Evolutionary conservation across 2,797 vertebrate genomes (phyloP).

Genomic region (Pseudochirops cupreus): DNA sequence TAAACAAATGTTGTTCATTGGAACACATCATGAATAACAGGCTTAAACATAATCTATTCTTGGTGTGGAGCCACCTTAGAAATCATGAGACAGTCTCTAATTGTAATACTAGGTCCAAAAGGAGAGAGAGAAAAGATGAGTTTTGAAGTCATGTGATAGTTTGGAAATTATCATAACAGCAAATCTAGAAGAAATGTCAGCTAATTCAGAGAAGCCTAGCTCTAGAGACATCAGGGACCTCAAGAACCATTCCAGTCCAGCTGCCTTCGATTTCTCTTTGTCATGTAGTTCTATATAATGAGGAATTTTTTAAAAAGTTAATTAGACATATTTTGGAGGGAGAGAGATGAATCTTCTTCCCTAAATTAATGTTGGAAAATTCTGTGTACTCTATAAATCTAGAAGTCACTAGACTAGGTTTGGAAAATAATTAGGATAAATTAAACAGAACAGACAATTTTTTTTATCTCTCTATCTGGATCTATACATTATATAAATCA

Average conservation of each 20-base stretch:
- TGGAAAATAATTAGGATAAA: conserved; percentile 59
- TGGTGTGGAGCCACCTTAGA: conserved; percentile 53
- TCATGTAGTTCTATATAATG: conserved; percentile 24
- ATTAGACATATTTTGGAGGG: conserved; percentile 42
- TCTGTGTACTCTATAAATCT: conserved; percentile 71
- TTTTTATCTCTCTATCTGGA: conserved; percentile 50
- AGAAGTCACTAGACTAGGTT: conserved; percentile 50
- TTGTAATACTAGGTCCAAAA: conserved; percentile 61
- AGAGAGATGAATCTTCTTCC: conserved; percentile 56
- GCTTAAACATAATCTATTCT: conserved; percentile 66
- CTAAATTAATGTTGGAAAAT: conserved; percentile 66
- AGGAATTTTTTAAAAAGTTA: conserved; percentile 39
- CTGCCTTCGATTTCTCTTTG: background rate
- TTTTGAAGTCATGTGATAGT: conserved; percentile 24
- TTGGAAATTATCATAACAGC: background rate
- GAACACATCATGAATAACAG: conserved; percentile 60
- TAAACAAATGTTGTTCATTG: conserved; percentile 74
- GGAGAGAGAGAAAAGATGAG: conserved; percentile 30
- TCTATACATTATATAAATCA: conserved; percentile 56
- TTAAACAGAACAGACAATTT: conserved; percentile 62
- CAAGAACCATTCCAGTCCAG: background rate
- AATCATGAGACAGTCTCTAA: conserved; percentile 62
- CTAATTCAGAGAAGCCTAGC: background rate
- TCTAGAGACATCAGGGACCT: background rate
- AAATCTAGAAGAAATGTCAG: background rate